Base-by-base conservation (phyloP, 1,140 invertebrate genomes). In the Diachasma alloeum region DNA sequence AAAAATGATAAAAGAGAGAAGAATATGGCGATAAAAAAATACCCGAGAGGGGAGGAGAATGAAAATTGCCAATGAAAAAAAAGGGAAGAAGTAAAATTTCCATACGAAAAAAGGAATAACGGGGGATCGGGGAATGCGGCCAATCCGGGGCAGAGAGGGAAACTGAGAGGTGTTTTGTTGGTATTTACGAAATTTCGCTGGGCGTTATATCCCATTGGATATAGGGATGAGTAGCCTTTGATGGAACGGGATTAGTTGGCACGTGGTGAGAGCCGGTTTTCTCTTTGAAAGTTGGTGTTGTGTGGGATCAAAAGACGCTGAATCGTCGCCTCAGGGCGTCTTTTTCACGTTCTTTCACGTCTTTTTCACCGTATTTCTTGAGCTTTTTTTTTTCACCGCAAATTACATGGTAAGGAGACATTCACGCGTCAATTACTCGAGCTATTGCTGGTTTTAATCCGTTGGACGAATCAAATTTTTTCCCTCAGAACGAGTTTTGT, bases 221-320 rank as follows among this genome's bases (percentile, higher is more conserved):
- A 24, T 26, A 26, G 59, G 59, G 24, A 63, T 31, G 24, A 56
- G 59, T 66, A 31, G 26, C 31, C 66, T 68, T 68, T 68, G 66
- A 68, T 63, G 59, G 24, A 19, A 19, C 15, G 66, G 66, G 66
- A 68, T 68, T 68, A 68, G 66, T 68, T 39, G 66, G 66, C 59
- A 31, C 59, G 59, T 68, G 31, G n/a, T 19, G n/a, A 37, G 36
- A 68, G 36, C 26, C 26, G 66, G 24, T 63, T 63, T 63, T 63
- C 66, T 68, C 66, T 68, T 68, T 68, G 26, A 68, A 37, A 68
- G 66, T 68, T 37, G 36, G 66, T 68, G 31, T 66, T 36, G 22
- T 68, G 13, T 13, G 26, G 31, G 36, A 68, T 68, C 66, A 17
- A 68, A 63, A 68, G 66, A 68, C 66, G 36, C 59, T 63, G 66